Evolutionary conservation across 2,888 invertebrate genomes (phyloP), one percentile per base, ranked within the genome.

Genomic region (Drosophila macrospina): DNA sequence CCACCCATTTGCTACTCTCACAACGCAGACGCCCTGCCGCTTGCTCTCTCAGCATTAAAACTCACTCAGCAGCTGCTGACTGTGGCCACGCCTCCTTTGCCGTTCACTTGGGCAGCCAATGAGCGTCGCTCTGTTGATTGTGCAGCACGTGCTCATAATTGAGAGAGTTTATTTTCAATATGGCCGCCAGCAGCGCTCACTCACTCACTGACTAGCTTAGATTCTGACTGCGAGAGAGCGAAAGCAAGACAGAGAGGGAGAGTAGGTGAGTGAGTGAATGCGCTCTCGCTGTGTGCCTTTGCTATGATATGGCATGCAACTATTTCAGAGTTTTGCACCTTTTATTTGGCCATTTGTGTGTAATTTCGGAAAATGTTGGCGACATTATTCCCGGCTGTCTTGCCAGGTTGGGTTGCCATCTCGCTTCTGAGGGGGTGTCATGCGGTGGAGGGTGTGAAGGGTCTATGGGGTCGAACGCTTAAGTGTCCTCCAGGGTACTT

Each of bases 401-500:
- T 52, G 65, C 42, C 57, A 64, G 39, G 66, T 60, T 56, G 79
- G 61, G 47, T 20, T n/a, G n/a, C 42, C 54, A 42, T 20, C 39
- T 54, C 10, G 54, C 37, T 65, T 34, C 39, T 5, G 16, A 20
- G 20, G 20, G 36, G 36, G 4, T 36, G 4, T 45, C 54, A n/a
- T 2, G 16, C 5, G 8, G 28, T 20, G 34, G 28, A 26, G 44
- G 16, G 30, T 32, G 11, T 20, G 36, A 8, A 48, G 41, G n/a
- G 44, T 45, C 56, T 51, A 54, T 65, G 70, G 76, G 84, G 84
- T 86, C 88, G 78, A 73, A 73, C 81, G 82, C 88, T 90, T 90
- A 90, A 90, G 91, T 91, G 90, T 90, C 89, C 90, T 91, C 91
- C 67, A 83, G 91, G 90, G 90, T 80, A 86, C 82, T 89, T 85